These are phyloP conservation scores for Phaetusa simplex DNA, from an alignment of 2,113 vertebrate species.

Conservation along the genomic window DNA sequence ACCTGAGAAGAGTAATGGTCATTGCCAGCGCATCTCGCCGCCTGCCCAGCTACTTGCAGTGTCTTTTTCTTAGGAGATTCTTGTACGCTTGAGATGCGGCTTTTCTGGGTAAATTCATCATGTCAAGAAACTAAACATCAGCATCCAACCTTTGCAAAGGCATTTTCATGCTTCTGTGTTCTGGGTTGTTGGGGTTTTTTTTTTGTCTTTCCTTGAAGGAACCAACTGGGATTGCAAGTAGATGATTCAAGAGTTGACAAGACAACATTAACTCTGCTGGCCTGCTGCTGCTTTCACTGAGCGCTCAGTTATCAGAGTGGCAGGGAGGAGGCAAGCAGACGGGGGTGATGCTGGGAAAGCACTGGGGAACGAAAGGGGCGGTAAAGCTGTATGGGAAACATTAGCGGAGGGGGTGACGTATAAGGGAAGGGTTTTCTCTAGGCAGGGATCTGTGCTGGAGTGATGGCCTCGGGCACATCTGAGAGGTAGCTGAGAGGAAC, in stretches of 20 bases:
- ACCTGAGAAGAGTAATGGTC: neutral
- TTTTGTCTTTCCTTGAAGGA: neutral
- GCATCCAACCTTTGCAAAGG: neutral
- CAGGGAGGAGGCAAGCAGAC: neutral
- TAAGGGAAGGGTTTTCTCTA: neutral
- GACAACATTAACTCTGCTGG: neutral
- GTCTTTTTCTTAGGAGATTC: neutral
- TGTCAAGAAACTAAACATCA: neutral
- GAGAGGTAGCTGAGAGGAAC: neutral
- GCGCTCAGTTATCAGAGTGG: neutral
- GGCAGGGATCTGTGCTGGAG: neutral
- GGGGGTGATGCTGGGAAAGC: neutral
- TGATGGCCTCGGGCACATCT: neutral
- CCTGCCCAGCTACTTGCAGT: neutral
- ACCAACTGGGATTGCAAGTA: neutral
- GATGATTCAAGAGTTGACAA: neutral
- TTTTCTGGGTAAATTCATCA: neutral
- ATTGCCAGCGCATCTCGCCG: neutral
- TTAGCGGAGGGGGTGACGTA: neutral
- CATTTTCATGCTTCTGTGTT: neutral
- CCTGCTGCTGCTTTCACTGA: neutral
- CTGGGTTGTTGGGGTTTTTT: neutral
- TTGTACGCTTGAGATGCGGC: neutral
- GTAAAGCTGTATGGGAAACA: neutral
- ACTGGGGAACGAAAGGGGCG: fast-evolving